Percentiles rank a stretch among this genome's conserved stretches.
Evolutionary conservation across 2,113 vertebrate genomes (phyloP).

Genomic region (Carassius gibelio): DNA sequence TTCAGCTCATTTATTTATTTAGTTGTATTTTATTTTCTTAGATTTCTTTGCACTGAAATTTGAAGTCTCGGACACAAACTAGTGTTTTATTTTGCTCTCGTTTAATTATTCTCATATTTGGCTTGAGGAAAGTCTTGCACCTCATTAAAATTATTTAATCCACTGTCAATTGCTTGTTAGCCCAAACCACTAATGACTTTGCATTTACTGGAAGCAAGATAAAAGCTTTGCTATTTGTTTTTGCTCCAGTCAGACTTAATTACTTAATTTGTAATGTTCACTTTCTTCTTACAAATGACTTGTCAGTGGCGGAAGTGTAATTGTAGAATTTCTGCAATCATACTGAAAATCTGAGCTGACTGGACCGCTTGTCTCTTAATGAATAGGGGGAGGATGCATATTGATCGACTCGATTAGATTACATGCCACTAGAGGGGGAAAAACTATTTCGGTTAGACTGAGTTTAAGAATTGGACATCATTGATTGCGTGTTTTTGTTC

Average conservation of each 20-base stretch:
- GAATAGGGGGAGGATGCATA: conserved; percentile 19
- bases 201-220: conserved; percentile 38
- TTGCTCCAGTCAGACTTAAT: conserved; percentile 27
- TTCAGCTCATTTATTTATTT: too few relatives aligned
- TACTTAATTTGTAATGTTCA: conserved; percentile 26
- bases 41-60: neutral
- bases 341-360: conserved; percentile 20
- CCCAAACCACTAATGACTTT: conserved; percentile 41
- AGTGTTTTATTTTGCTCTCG: conserved; percentile 9
- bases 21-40: too few relatives aligned
- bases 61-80: neutral
- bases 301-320: conserved; percentile 13
- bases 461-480: conserved; percentile 23
- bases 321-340: conserved; percentile 17
- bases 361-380: conserved; percentile 24
- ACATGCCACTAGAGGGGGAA: neutral
- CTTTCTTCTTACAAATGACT: conserved; percentile 37
- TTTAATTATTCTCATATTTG: conserved; percentile 37
- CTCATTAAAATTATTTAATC: conserved; percentile 44
- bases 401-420: conserved; percentile 33
- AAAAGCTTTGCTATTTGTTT: conserved; percentile 39
- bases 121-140: conserved; percentile 25
- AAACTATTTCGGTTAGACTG: neutral
- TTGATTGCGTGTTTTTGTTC: conserved; percentile 13
- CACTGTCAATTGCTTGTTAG: conserved; percentile 39